phyloP scores from a whole-genome alignment of 2,113 vertebrate genomes.

The Fregetta grallaria region DNA sequence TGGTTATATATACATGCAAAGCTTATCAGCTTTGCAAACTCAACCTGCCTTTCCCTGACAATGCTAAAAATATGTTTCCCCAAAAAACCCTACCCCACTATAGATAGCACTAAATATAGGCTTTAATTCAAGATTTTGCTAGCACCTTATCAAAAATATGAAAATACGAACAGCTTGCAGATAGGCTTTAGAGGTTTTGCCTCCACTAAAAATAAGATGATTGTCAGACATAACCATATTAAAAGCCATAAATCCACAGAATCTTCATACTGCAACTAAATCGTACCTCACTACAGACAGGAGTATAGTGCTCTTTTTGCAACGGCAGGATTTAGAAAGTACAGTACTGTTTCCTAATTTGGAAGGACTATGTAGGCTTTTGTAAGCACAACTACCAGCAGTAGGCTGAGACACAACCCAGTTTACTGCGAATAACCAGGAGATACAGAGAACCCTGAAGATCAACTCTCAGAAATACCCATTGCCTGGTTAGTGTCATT shows the following conservation, averaged over 20 bases:
- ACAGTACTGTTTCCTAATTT: not conserved
- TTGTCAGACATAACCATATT: constrained; percentile 18
- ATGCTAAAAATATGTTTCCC: not conserved
- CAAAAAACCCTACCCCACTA: not conserved
- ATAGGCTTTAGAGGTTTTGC: not conserved
- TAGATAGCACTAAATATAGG: not conserved
- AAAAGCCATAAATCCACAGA: constrained; percentile 13
- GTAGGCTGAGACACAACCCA: not conserved
- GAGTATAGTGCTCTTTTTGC: not conserved
- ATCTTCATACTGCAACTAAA: not conserved
- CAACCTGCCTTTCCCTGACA: not conserved
- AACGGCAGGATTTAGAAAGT: not conserved
- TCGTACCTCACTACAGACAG: not conserved
- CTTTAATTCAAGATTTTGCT: constrained; percentile 35
- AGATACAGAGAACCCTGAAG: not conserved
- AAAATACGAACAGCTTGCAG: constrained; percentile 26
- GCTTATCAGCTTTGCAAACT: not conserved
- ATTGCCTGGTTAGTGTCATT: not conserved
- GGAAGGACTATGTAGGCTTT: not conserved
- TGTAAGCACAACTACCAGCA: not conserved
- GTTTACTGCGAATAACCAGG: not conserved
- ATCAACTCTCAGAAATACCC: not conserved
- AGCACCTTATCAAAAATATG: constrained; percentile 23
- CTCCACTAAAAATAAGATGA: constrained; percentile 43
- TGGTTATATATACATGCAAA: not conserved